Evolutionary conservation across 92 coral and sea anemone genomes (phyloP).

Genomic region (Heliopora coerulea): DNA sequence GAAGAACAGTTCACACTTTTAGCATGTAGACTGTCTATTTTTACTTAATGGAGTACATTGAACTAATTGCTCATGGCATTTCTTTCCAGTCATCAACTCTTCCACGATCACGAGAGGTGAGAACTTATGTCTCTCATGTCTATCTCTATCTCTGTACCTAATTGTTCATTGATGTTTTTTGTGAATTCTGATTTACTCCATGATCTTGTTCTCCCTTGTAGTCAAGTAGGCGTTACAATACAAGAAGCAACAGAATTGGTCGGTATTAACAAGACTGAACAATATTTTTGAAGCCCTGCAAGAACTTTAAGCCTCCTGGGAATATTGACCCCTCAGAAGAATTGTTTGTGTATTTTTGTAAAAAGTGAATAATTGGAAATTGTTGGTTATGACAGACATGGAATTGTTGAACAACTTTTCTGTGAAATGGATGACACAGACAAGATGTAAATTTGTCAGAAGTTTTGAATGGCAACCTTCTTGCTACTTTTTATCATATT

Average conservation of each 20-base stretch:
- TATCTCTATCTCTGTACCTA: neutral
- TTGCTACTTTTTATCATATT: no score
- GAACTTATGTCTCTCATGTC: neutral
- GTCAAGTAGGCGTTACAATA: conserved; percentile 32
- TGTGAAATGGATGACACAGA: neutral
- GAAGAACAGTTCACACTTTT: no score
- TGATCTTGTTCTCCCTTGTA: neutral
- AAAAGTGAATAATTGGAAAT: neutral
- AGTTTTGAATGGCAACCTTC: no score
- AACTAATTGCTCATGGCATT: no score
- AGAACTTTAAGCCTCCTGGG: neutral
- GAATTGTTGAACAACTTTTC: no score
- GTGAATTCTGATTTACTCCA: no score
- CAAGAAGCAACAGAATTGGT: conserved; percentile 18
- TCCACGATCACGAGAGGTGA: conserved; percentile 60
- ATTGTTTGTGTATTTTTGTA: conserved; percentile 1
- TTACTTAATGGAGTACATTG: no score
- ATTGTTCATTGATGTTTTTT: neutral
- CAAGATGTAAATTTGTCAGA: neutral
- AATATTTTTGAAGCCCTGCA: neutral
- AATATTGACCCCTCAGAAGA: neutral
- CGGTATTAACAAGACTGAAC: conserved; percentile 1
- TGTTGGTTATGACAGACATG: neutral
- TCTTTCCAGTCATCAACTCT: conserved; percentile 57
- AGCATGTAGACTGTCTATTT: no score